A percentile compares a stretch with the other conserved stretches of the same genome.
Evolutionary conservation across 2,113 vertebrate species (phyloP).

Genomic region (Eclectus roratus): DNA sequence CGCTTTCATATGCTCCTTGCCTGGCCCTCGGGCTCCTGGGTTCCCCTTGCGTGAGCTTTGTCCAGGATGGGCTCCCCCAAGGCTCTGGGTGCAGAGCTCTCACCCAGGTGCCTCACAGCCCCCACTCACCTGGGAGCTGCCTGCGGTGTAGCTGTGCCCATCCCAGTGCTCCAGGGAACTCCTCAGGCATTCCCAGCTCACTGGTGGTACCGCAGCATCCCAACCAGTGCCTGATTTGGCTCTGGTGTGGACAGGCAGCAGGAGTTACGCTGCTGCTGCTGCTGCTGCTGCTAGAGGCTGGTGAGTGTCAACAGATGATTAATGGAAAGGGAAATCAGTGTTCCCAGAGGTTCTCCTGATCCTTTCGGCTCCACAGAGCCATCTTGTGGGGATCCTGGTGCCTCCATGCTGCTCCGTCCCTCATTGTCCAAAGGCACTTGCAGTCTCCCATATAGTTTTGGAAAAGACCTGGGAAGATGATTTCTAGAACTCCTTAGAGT

Average conservation of each 20-base stretch:
- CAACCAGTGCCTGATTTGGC: background rate
- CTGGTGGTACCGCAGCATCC: background rate
- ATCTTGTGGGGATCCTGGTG: background rate
- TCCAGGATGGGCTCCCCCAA: background rate
- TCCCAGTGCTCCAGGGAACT: background rate
- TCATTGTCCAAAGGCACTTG: background rate
- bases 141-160: background rate
- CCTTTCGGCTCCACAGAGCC: background rate
- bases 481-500: background rate
- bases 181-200: background rate
- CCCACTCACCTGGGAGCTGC: rapidly evolving
- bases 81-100: background rate
- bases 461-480: background rate
- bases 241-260: background rate
- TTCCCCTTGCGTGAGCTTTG: background rate
- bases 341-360: background rate
- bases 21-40: rapidly evolving
- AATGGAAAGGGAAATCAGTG: background rate
- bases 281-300: background rate
- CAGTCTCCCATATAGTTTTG: rapidly evolving
- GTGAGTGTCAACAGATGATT: background rate
- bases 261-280: background rate
- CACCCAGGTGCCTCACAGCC: rapidly evolving
- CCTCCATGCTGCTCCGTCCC: background rate
- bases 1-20: background rate